Evolutionary conservation across 2,888 invertebrate species (phyloP).

Genomic region (Phymatocera aterrima): DNA sequence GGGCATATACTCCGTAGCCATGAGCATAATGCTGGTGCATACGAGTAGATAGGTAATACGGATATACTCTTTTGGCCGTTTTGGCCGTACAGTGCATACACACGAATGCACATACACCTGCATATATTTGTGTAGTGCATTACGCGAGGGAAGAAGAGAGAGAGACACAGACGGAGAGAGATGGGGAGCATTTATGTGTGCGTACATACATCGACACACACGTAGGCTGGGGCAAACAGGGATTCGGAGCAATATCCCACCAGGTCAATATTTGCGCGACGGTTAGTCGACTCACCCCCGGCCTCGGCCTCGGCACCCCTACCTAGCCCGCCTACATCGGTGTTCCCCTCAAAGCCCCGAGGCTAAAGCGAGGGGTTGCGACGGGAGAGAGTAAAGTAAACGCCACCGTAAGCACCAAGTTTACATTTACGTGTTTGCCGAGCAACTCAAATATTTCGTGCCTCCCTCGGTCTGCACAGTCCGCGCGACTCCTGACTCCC

Average conservation of each 20-base stretch:
- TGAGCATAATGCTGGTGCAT: too few relatives aligned
- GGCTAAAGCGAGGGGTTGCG: conserved; percentile 42
- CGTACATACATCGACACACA: conserved; percentile 22
- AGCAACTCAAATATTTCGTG: conserved; percentile 74
- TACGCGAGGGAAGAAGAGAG: neutral
- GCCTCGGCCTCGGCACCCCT: conserved; percentile 49
- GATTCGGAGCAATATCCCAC: conserved; percentile 74
- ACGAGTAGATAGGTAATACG: too few relatives aligned
- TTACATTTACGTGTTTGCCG: conserved; percentile 73
- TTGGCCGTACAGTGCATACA: too few relatives aligned
- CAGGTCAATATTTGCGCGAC: conserved; percentile 73
- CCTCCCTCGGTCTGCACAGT: conserved; percentile 45
- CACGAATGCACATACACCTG: neutral
- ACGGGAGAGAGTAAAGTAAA: conserved; percentile 70
- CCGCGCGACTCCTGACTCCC: conserved; percentile 22
- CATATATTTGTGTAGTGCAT: neutral
- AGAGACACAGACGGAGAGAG: neutral
- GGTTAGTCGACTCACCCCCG: conserved; percentile 70
- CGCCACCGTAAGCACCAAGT: conserved; percentile 71
- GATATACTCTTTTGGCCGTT: neutral
- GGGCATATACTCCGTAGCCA: too few relatives aligned
- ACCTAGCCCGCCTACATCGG: conserved; percentile 41
- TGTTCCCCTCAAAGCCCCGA: conserved; percentile 31
- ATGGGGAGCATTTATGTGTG: neutral
- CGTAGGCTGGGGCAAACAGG: conserved; percentile 65